Conservation (phyloP, 2,888 invertebrate genomes). For the Tubulanus polymorphus region DNA sequence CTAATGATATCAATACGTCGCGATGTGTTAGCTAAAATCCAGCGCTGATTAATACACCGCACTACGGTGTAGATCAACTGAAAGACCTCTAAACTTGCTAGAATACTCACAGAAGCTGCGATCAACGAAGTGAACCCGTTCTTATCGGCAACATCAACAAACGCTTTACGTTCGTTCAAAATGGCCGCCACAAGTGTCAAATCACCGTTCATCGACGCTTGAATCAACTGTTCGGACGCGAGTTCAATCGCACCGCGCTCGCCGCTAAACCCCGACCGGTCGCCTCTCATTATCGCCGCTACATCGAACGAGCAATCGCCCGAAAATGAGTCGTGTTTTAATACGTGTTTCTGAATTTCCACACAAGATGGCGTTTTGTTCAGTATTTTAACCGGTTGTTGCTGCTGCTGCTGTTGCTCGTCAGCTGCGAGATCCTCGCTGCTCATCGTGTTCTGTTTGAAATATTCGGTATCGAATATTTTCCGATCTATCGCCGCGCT, state of each 20-base stretch:
- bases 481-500: constrained; percentile 44
- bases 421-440: constrained; percentile 6
- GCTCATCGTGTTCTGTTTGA: constrained; percentile 15
- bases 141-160: constrained; percentile 46
- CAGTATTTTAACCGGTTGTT: constrained; percentile 26
- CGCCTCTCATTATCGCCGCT: constrained; percentile 29
- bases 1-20: too few species aligned
- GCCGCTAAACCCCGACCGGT: constrained; percentile 28
- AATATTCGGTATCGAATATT: constrained; percentile 42
- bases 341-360: constrained; percentile 40
- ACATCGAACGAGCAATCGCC: constrained; percentile 31
- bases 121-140: constrained; percentile 46
- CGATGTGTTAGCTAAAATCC: too few species aligned
- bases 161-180: constrained; percentile 34
- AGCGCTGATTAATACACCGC: too few species aligned
- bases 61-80: too few species aligned
- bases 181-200: constrained; percentile 33
- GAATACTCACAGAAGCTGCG: constrained; percentile 41
- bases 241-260: constrained; percentile 37
- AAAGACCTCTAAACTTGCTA: too few species aligned
- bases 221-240: constrained; percentile 38
- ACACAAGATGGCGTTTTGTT: constrained; percentile 43
- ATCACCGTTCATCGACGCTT: constrained; percentile 37
- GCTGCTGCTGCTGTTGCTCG: constrained; percentile 6
- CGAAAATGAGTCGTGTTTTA: constrained; percentile 30